phyloP scores from a whole-genome alignment of 1,140 invertebrate species.

The Helicoverpa zea region DNA sequence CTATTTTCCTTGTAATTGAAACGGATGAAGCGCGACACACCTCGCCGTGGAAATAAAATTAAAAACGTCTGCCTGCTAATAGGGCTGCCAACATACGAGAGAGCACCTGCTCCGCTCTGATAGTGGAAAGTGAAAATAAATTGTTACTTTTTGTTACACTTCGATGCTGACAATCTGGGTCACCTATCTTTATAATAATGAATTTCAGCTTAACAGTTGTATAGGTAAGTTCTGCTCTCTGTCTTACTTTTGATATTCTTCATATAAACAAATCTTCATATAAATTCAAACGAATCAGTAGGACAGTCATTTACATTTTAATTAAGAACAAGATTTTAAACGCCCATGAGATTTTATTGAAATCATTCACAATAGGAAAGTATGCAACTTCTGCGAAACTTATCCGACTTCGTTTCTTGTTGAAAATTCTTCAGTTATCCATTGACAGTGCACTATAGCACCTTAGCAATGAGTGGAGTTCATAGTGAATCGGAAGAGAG shows the following conservation, averaged over 20 bases:
- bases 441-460: conserved; percentile 33
- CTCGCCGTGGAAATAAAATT: conserved; percentile 70
- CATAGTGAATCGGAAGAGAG: not conserved
- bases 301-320: not conserved
- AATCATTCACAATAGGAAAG: conserved; percentile 31
- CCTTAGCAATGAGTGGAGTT: not conserved
- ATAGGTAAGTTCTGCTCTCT: too few species aligned
- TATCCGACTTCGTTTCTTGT: conserved; percentile 19
- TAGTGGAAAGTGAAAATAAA: conserved; percentile 12
- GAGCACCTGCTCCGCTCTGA: conserved; percentile 58
- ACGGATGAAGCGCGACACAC: conserved; percentile 60
- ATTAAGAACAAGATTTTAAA: conserved; percentile 13
- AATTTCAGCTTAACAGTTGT: too few species aligned
- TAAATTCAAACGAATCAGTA: too few species aligned
- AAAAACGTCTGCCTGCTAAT: conserved; percentile 68
- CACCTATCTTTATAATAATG: too few species aligned
- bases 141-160: too few species aligned
- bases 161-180: too few species aligned
- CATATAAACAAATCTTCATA: too few species aligned
- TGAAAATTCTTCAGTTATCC: conserved; percentile 40
- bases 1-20: conserved; percentile 73
- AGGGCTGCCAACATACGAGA: conserved; percentile 58
- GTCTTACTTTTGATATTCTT: too few species aligned
- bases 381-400: conserved; percentile 27
- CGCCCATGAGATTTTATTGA: conserved; percentile 16